Percentiles rank a stretch among this genome's conserved stretches.
These are phyloP conservation scores for Drosophila rufa DNA, from an alignment of 1,140 invertebrate species.

Conservation along the genomic window DNA sequence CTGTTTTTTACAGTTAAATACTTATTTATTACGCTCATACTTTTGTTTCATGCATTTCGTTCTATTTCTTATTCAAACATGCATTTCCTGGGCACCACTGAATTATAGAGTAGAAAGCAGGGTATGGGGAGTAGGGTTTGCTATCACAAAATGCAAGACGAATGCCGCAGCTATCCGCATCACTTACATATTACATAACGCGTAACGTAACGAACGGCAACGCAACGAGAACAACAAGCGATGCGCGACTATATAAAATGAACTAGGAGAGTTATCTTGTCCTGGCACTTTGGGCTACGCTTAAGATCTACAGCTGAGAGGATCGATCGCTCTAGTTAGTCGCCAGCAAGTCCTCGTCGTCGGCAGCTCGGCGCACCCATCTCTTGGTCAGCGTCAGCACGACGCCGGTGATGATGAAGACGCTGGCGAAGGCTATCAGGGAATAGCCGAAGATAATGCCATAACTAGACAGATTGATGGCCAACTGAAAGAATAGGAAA, in stretches of 20 bases:
- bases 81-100: too few relatives aligned
- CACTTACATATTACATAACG: constrained; percentile 49
- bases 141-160: constrained; percentile 42
- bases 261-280: constrained; percentile 57
- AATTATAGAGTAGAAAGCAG: background rate
- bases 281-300: constrained; percentile 69
- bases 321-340: constrained; percentile 40
- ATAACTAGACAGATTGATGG: constrained; percentile 85
- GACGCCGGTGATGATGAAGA: constrained; percentile 78
- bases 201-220: constrained; percentile 28
- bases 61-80: too few relatives aligned
- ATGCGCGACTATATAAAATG: constrained; percentile 36
- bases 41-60: too few relatives aligned
- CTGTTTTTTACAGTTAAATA: too few relatives aligned
- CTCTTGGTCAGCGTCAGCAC: constrained; percentile 84
- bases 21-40: too few relatives aligned
- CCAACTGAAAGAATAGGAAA: constrained; percentile 50
- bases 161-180: constrained; percentile 6
- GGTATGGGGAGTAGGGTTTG: constrained; percentile 2
- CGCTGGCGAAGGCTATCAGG: constrained; percentile 86
- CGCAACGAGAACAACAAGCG: constrained; percentile 27
- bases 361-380: constrained; percentile 79
- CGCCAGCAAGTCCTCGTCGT: constrained; percentile 78
- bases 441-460: constrained; percentile 86
- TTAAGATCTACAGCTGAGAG: constrained; percentile 16